phyloP scores from a whole-genome alignment of 2,797 vertebrate genomes.

The Spinus pinus region DNA sequence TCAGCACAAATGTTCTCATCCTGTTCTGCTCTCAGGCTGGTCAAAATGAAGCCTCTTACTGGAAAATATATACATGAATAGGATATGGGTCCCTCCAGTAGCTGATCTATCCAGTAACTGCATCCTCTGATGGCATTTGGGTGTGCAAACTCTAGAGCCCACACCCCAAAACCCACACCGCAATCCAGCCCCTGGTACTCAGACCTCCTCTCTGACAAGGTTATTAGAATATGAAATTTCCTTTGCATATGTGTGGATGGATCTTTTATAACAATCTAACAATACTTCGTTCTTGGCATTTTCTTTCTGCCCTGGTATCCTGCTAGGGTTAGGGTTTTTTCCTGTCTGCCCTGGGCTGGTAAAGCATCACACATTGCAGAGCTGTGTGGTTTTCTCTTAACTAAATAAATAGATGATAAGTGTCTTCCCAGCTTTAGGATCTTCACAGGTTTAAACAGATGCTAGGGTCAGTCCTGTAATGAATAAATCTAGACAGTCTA shows the following conservation, averaged over 20 bases:
- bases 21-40: neutral
- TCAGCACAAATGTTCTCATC: neutral
- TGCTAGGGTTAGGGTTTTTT: neutral
- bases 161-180: neutral
- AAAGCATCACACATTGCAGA: neutral
- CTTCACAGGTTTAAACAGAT: neutral
- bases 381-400: neutral
- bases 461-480: neutral
- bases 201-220: neutral
- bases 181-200: neutral
- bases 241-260: accelerated
- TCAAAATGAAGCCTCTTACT: neutral
- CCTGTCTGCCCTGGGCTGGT: neutral
- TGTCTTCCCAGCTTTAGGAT: neutral
- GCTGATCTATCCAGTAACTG: neutral
- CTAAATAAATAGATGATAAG: neutral
- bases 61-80: neutral
- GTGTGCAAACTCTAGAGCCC: neutral
- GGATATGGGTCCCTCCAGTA: neutral
- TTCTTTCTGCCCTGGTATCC: neutral
- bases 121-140: neutral
- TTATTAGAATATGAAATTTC: accelerated
- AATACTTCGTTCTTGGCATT: neutral
- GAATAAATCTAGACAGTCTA: neutral
- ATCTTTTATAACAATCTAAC: neutral